A percentile compares a stretch with the other conserved stretches of the same genome.
These are phyloP conservation scores for Prietella phreatophila DNA, from an alignment of 2,113 vertebrate species.

Conservation along the genomic window DNA sequence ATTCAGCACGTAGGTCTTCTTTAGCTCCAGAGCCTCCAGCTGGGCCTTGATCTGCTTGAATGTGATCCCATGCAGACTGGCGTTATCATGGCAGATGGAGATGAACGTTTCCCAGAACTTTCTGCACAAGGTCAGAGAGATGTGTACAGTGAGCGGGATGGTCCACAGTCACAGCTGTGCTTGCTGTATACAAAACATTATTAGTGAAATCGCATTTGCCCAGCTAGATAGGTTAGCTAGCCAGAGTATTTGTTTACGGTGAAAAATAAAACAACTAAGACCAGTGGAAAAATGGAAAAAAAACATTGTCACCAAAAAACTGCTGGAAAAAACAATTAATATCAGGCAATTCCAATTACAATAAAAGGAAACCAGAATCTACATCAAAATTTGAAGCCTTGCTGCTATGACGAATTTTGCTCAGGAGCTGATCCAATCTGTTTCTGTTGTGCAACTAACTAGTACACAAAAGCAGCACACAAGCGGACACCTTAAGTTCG, in stretches of 20 bases:
- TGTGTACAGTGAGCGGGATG: constrained; percentile 3
- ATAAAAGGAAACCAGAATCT: neutral
- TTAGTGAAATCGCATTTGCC: neutral
- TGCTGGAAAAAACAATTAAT: neutral
- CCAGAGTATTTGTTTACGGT: neutral
- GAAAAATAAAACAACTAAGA: neutral
- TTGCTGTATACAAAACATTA: neutral
- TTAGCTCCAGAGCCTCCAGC: constrained; percentile 95
- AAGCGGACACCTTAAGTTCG: constrained; percentile 6
- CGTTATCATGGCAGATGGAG: constrained; percentile 92
- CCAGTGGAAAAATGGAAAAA: neutral
- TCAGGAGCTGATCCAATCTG: neutral
- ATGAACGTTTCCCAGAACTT: constrained; percentile 99
- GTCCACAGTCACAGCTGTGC: constrained; percentile 9
- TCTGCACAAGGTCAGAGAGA: constrained; percentile 64
- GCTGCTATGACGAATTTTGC: neutral
- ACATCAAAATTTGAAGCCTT: neutral
- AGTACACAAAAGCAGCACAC: constrained; percentile 4
- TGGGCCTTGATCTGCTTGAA: constrained; percentile 98
- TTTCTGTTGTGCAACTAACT: constrained; percentile 1
- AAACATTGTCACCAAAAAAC: neutral
- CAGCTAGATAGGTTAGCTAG: too few species aligned
- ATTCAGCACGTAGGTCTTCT: constrained; percentile 98
- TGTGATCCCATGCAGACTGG: constrained; percentile 96
- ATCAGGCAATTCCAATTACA: neutral